These are phyloP conservation scores for Coranthus polyacanthus DNA, from an alignment of 2,797 vertebrate species.

Conservation along the genomic window DNA sequence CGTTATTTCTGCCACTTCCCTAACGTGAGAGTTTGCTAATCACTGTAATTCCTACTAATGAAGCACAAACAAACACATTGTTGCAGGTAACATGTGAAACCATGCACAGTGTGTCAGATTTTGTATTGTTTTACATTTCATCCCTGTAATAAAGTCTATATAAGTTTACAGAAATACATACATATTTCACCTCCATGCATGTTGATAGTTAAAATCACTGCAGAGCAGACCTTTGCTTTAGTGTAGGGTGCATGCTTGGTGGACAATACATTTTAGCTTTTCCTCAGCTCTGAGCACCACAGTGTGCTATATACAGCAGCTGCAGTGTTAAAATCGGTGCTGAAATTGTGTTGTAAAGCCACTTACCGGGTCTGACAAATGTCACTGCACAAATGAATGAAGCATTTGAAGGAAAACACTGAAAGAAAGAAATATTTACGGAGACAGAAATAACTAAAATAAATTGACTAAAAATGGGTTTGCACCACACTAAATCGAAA, in stretches of 20 bases:
- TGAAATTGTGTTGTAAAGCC: conserved; percentile 37
- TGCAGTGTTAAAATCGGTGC: conserved; percentile 4
- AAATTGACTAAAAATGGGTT: neutral
- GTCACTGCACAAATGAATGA: conserved; percentile 35
- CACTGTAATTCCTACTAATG: conserved; percentile 9
- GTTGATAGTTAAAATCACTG: conserved; percentile 37
- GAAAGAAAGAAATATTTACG: neutral
- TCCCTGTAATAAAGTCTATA: conserved; percentile 15
- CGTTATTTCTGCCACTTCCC: neutral
- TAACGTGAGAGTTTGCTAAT: neutral
- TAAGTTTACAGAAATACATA: conserved; percentile 20
- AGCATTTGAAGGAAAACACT: conserved; percentile 10
- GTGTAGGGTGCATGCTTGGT: neutral
- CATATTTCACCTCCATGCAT: conserved; percentile 22
- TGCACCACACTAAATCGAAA: neutral
- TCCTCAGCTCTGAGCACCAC: conserved; percentile 15
- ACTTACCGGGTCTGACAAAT: conserved; percentile 29
- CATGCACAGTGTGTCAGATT: conserved; percentile 20
- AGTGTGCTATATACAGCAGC: conserved; percentile 39
- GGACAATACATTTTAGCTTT: conserved; percentile 16
- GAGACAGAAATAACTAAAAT: neutral
- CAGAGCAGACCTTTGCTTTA: conserved; percentile 17
- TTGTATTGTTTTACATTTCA: conserved; percentile 20
- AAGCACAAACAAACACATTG: conserved; percentile 9
- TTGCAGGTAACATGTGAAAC: conserved; percentile 9